Base-by-base conservation (phyloP, 2,888 invertebrate species). In the Capitulum mitella region DNA sequence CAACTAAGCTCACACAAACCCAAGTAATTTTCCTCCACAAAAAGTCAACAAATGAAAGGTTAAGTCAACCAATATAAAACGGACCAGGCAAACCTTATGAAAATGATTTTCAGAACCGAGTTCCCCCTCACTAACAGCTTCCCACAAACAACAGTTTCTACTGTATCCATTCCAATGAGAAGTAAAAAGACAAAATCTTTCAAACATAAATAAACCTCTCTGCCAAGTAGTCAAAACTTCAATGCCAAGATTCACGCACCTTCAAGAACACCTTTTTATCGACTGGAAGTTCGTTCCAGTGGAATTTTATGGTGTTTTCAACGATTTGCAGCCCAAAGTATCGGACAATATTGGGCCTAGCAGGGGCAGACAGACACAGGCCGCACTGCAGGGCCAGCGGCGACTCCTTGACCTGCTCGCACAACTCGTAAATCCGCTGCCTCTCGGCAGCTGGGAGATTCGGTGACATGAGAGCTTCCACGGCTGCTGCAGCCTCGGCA, bases 241-340 rank as follows among this genome's bases (percentile, higher is more conserved):
- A n/a, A 85, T 82, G 78, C 83, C 80, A 75, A 85, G 82, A 32
- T 84, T 22, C 80, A 80, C 81, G 83, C 85, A 90, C 90, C 89
- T 96, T 96, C 80, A 97, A 93, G 84, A 92, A 93, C 80, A 94
- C 88, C 86, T 96, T 97, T 37, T 81, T 76, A 16, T 78, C 77
- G 8, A 79, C 77, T 19, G 79, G 48, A 37, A 81, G 70, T 37
- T 80, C 79, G 80, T 81, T 81, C 81, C 81, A 81, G 54, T 80
- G 80, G 74, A 79, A 81, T 54, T 95, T 97, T 46, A 97, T 92
- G 78, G 93, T 93, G 84, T 97, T 93, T 85, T 97, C 97, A 90
- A 98, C 92, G 0, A 97, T 87, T 84, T 97, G 96, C 0, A 97
- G 87, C 0, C 97, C 97, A 87, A 96, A 95, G 85, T 96, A 96